Conservation (phyloP, 1,140 invertebrate species). For the Pseudachorutes palmiensis region DNA sequence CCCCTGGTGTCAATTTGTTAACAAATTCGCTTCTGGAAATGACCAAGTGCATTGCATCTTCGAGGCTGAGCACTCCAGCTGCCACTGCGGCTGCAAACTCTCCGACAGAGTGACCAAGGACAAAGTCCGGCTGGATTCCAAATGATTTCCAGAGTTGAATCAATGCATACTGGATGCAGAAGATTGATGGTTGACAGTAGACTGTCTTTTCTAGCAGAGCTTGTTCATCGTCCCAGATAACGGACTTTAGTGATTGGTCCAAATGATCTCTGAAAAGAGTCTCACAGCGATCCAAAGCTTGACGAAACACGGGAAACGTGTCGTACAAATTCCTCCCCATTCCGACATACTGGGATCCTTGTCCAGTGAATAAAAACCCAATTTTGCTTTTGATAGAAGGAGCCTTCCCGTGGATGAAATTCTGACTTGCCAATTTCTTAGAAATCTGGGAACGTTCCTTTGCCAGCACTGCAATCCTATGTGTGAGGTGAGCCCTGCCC, state of each 20-base stretch:
- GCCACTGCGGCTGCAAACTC: constrained; percentile 29
- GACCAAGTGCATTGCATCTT: constrained; percentile 22
- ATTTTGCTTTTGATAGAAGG: constrained; percentile 9
- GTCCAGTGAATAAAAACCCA: constrained; percentile 27
- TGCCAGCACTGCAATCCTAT: constrained; percentile 1
- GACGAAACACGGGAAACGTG: constrained; percentile 16
- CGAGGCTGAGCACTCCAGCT: constrained; percentile 17
- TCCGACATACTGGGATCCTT: constrained; percentile 26
- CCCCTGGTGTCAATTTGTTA: constrained; percentile 14
- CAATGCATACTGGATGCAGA: constrained; percentile 26
- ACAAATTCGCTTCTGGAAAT: constrained; percentile 19
- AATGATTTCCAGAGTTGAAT: constrained; percentile 23
- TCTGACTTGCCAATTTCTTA: neutral
- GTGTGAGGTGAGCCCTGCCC: constrained; percentile 19
- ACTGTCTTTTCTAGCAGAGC: constrained; percentile 14
- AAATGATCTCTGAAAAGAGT: neutral
- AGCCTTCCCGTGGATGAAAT: neutral
- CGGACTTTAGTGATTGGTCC: neutral
- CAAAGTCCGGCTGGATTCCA: constrained; percentile 25
- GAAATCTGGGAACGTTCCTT: neutral
- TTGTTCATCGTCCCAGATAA: neutral
- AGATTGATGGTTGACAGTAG: constrained; percentile 30
- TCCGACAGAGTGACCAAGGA: constrained; percentile 27
- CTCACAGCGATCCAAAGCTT: constrained; percentile 19
- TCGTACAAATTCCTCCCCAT: constrained; percentile 27